Conservation (phyloP, 2,797 vertebrate species). For the Notoglanidium macrostoma region DNA sequence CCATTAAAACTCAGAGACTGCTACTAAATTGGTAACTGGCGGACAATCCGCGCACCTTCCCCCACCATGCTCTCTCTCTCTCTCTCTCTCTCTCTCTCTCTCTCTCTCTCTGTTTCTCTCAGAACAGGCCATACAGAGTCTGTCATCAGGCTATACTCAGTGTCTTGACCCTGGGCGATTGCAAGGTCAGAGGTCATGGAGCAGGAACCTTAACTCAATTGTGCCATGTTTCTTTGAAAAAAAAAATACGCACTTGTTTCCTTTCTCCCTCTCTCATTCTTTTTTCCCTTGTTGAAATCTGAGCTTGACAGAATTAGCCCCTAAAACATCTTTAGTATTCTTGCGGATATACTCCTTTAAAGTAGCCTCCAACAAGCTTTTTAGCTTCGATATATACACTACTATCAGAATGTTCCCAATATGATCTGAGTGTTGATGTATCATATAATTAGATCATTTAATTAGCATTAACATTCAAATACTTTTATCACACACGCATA, state of each 20-base stretch:
- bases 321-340: background rate
- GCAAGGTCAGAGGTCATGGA: constrained; percentile 52
- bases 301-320: constrained; percentile 5
- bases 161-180: constrained; percentile 51
- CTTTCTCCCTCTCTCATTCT: background rate
- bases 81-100: constrained; percentile 20
- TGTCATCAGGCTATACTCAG: constrained; percentile 47
- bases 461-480: background rate
- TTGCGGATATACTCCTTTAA: background rate
- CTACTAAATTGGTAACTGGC: constrained; percentile 58
- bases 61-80: constrained; percentile 14
- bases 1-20: constrained; percentile 57
- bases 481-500: background rate
- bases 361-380: background rate
- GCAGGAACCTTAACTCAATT: constrained; percentile 58
- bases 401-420: background rate
- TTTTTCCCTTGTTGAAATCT: constrained; percentile 22
- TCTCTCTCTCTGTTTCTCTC: constrained; percentile 19
- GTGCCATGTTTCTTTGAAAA: constrained; percentile 53
- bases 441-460: background rate
- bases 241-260: constrained; percentile 34
- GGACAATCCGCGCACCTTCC: constrained; percentile 27
- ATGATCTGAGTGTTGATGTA: background rate
- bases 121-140: constrained; percentile 38
- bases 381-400: background rate